phyloP scores from a whole-genome alignment of 92 coral and sea anemone species.

The Heteractis magnifica region DNA sequence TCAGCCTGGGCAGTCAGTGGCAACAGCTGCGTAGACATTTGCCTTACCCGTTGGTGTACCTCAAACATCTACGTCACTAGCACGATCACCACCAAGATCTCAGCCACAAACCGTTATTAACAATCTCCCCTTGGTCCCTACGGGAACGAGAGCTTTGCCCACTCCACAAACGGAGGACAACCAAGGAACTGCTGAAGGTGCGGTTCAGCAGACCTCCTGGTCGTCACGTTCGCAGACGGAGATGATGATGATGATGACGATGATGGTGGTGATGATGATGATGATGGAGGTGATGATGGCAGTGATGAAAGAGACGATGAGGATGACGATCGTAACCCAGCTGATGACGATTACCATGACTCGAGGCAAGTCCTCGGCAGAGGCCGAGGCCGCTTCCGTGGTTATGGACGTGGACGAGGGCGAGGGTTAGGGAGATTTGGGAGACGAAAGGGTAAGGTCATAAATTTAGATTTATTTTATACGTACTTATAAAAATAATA shows the following conservation, averaged over 20 bases:
- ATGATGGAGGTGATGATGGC: no score
- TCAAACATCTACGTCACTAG: slow-evolving; percentile 16
- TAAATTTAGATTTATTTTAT: no score
- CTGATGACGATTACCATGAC: slow-evolving; percentile 36
- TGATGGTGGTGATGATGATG: slow-evolving; percentile 18
- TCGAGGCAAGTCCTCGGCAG: no score
- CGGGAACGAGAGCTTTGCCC: slow-evolving; percentile 8
- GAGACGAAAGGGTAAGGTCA: no score
- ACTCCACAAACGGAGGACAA: slow-evolving; percentile 40
- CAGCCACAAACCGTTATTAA: slow-evolving; percentile 11
- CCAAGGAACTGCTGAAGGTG: no score
- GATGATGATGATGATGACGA: slow-evolving; percentile 22
- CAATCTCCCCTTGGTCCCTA: slow-evolving; percentile 26
- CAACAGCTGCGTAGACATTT: slow-evolving; percentile 8
- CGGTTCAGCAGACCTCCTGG: neutral
- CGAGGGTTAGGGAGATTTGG: no score
- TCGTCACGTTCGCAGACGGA: slow-evolving; percentile 15
- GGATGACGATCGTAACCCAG: slow-evolving; percentile 25
- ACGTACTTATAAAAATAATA: no score
- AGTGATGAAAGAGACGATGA: slow-evolving; percentile 16
- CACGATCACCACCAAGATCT: slow-evolving; percentile 26
- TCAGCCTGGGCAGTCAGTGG: slow-evolving; percentile 3
- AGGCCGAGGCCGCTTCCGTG: no score
- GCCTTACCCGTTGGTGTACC: neutral
- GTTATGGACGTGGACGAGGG: no score